A percentile compares a stretch with the other conserved stretches of the same genome.
These are phyloP conservation scores for Acleris laterana DNA, from an alignment of 2,888 invertebrate species.

Conservation along the genomic window DNA sequence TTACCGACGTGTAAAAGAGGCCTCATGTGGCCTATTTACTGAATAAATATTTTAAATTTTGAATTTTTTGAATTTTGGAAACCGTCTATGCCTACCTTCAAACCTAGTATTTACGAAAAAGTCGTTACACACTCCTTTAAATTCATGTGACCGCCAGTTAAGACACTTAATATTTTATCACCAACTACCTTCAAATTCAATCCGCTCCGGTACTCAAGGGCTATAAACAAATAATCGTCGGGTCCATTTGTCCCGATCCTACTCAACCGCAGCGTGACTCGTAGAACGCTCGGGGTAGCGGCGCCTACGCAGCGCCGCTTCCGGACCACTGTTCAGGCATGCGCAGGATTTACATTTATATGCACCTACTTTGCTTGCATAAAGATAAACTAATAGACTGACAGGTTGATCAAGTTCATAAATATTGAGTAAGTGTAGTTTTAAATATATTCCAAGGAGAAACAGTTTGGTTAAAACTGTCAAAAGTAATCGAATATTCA, in stretches of 20 bases:
- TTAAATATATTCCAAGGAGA: no score
- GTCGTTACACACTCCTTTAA: no score
- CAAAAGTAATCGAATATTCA: no score
- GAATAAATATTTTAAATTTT: no score
- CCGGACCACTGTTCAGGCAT: slow-evolving; percentile 55
- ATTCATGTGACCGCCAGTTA: no score
- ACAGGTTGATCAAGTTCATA: slow-evolving; percentile 3
- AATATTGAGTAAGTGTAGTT: no score
- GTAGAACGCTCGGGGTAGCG: slow-evolving; percentile 41
- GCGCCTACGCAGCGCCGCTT: slow-evolving; percentile 56
- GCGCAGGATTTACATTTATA: slow-evolving; percentile 26
- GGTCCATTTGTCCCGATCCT: slow-evolving; percentile 56
- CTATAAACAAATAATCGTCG: slow-evolving; percentile 49
- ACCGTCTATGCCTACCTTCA: no score
- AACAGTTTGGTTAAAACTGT: no score
- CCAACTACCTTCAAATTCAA: slow-evolving; percentile 42
- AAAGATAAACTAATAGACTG: slow-evolving; percentile 23
- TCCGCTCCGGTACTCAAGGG: slow-evolving; percentile 46
- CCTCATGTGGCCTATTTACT: no score
- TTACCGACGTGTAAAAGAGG: no score
- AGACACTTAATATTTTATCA: slow-evolving; percentile 9
- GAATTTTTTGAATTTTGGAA: no score
- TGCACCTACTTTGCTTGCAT: slow-evolving; percentile 18
- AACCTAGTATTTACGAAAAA: no score
- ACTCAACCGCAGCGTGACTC: slow-evolving; percentile 52